Conservation (phyloP, 1,140 invertebrate genomes). For the Rhagoletis zephyria region DNA sequence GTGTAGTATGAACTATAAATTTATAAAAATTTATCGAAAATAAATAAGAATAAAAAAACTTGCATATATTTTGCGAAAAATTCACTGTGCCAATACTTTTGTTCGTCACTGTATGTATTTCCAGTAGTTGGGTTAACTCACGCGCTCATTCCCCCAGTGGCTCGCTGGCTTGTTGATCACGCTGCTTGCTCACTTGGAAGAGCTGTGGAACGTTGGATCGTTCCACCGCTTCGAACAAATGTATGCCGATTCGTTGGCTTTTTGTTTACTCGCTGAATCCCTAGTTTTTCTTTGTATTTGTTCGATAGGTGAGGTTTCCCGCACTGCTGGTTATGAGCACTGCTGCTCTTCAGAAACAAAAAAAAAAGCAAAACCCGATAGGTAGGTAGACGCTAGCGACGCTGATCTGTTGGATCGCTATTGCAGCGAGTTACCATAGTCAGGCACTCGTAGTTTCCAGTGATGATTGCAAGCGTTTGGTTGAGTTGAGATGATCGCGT, state of each 20-base stretch:
- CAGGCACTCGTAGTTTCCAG: conserved; percentile 36
- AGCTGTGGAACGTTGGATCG: background rate
- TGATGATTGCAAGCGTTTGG: conserved; percentile 41
- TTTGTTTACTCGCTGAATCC: conserved; percentile 27
- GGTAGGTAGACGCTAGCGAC: background rate
- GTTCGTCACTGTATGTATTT: too few relatives aligned
- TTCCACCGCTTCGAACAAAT: background rate
- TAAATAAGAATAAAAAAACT: too few relatives aligned
- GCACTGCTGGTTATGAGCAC: background rate
- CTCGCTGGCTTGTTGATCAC: background rate
- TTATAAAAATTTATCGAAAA: too few relatives aligned
- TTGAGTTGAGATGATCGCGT: background rate
- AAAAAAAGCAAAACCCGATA: background rate
- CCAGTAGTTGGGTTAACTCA: background rate
- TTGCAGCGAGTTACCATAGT: conserved; percentile 35
- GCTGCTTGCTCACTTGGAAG: conserved; percentile 2
- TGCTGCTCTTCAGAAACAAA: background rate
- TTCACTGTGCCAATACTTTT: too few relatives aligned
- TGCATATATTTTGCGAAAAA: too few relatives aligned
- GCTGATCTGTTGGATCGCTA: conserved; percentile 28
- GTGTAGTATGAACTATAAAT: too few relatives aligned
- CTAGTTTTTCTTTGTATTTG: background rate
- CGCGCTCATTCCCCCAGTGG: background rate
- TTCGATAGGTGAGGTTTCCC: conserved; percentile 22
- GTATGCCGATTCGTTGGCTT: conserved; percentile 3